Evolutionary conservation across 2,888 invertebrate genomes (phyloP).

Genomic region (Drosophila fulvimacula): DNA sequence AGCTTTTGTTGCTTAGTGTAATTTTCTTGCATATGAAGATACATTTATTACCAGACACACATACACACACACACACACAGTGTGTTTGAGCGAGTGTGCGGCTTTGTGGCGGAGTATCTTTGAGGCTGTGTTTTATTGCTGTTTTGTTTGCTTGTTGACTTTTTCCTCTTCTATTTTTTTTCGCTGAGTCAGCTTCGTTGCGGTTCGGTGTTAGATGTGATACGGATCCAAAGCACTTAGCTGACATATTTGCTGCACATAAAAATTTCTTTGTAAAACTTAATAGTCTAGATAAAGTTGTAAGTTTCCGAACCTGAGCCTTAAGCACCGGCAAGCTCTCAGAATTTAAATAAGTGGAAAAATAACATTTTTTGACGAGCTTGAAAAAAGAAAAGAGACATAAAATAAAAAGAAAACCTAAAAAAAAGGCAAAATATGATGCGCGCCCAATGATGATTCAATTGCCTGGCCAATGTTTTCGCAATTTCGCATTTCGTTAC

Average conservation of each 20-base stretch:
- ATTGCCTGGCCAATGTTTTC: conserved; percentile 56
- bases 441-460: conserved; percentile 66
- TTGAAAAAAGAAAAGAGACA: conserved; percentile 5
- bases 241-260: conserved; percentile 74
- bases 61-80: not conserved
- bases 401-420: not conserved
- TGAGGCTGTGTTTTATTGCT: conserved; percentile 73
- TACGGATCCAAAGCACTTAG: conserved; percentile 64
- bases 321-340: conserved; percentile 45
- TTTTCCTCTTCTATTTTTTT: conserved; percentile 35
- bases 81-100: conserved; percentile 24
- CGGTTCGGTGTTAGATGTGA: conserved; percentile 64
- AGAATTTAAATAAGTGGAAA: conserved; percentile 62
- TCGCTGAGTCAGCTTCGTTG: conserved; percentile 68
- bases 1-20: conserved; percentile 48
- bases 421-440: conserved; percentile 12
- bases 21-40: conserved; percentile 52
- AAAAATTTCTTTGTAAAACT: conserved; percentile 68
- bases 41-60: conserved; percentile 40
- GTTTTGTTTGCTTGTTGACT: conserved; percentile 75
- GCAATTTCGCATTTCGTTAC: conserved; percentile 50
- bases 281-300: conserved; percentile 78
- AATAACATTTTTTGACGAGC: conserved; percentile 18
- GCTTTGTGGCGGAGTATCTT: conserved; percentile 54
- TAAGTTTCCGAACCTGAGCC: conserved; percentile 29